A percentile compares a stretch with the other conserved stretches of the same genome.
Evolutionary conservation across 2,113 vertebrate genomes (phyloP).

Genomic region (Pitta sordida): DNA sequence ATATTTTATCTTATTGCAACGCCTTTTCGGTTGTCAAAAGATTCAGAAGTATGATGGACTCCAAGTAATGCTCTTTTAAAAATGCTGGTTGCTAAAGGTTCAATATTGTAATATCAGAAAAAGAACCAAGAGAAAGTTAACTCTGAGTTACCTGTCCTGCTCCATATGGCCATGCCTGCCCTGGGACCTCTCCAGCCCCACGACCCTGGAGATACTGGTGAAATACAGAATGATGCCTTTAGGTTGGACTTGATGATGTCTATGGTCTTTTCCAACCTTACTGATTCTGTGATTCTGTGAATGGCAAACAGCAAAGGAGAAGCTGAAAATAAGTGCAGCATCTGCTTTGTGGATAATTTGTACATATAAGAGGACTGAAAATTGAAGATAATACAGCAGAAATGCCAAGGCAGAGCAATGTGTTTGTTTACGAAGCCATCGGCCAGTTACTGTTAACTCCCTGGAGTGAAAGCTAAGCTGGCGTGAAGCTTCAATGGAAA

Average conservation of each 20-base stretch:
- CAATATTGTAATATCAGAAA: neutral
- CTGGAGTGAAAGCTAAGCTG: neutral
- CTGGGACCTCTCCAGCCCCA: neutral
- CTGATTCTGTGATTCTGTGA: no score
- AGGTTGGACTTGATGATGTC: no score
- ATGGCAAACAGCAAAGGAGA: neutral
- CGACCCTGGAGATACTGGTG: fast-evolving
- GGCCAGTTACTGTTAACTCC: neutral
- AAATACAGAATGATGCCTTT: neutral
- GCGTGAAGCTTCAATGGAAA: neutral
- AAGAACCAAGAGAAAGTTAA: neutral
- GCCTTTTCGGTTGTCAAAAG: neutral
- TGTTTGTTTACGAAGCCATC: neutral
- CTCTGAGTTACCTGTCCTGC: neutral
- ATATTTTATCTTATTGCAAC: neutral
- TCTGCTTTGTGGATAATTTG: neutral
- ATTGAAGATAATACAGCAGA: neutral
- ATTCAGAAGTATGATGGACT: neutral
- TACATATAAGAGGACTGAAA: neutral
- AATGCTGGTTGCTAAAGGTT: neutral
- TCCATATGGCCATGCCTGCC: neutral
- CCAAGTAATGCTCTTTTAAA: neutral
- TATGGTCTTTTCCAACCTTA: no score
- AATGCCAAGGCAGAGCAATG: neutral
- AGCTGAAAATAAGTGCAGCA: neutral